phyloP scores from a whole-genome alignment of 2,797 vertebrate genomes.

The Acestrorhynchus altus region DNA sequence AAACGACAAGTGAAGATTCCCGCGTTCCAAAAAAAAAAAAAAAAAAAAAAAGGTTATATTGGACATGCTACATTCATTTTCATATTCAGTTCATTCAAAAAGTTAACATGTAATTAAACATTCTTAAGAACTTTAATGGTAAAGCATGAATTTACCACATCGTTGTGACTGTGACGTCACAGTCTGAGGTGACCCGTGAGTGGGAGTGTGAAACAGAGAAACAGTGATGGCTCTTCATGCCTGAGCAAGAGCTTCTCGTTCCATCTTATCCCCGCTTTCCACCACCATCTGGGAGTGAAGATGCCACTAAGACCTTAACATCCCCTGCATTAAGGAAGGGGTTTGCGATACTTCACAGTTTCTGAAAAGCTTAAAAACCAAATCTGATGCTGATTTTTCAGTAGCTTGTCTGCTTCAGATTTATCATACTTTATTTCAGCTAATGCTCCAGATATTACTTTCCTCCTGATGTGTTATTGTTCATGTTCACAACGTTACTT shows the following conservation, averaged over 20 bases:
- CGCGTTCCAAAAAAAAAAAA: too few relatives aligned
- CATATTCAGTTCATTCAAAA: not conserved
- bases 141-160: not conserved
- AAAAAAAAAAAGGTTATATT: not conserved
- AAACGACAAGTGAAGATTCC: too few relatives aligned
- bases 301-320: constrained; percentile 32
- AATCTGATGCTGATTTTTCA: not conserved
- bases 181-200: constrained; percentile 36
- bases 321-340: not conserved
- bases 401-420: not conserved
- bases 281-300: constrained; percentile 48
- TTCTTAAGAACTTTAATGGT: too few relatives aligned
- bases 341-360: constrained; percentile 13
- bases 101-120: not conserved
- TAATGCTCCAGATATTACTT: too few relatives aligned
- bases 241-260: constrained; percentile 44
- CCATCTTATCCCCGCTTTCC: constrained; percentile 42
- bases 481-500: not conserved
- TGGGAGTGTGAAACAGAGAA: constrained; percentile 58
- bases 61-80: not conserved
- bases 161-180: not conserved
- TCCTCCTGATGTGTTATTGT: too few relatives aligned
- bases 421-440: too few relatives aligned
- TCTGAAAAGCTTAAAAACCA: not conserved
- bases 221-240: constrained; percentile 49